phyloP scores from a whole-genome alignment of 2,797 vertebrate genomes.

The Chelidonichthys spinosus region DNA sequence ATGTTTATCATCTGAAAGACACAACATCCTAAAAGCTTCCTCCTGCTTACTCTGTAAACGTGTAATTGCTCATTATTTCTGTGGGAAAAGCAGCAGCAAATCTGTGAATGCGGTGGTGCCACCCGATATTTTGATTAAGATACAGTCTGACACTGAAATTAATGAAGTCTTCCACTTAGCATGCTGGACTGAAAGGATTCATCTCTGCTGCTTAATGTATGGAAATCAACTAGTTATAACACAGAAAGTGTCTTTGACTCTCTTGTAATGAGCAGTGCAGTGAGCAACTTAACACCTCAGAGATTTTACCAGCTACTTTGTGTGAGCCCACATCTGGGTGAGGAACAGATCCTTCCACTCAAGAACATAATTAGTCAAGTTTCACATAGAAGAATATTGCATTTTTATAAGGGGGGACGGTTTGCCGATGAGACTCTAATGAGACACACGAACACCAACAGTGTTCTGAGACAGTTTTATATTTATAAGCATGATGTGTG shows the following conservation, averaged over 20 bases:
- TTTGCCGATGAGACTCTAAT: slow-evolving; percentile 44
- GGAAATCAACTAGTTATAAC: slow-evolving; percentile 46
- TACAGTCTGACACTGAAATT: slow-evolving; percentile 24
- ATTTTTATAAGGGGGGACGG: slow-evolving; percentile 41
- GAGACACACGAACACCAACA: neutral
- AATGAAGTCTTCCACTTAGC: slow-evolving; percentile 31
- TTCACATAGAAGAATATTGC: slow-evolving; percentile 36
- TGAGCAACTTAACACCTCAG: slow-evolving; percentile 29
- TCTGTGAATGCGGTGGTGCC: neutral
- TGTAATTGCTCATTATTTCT: slow-evolving; percentile 49
- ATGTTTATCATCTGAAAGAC: slow-evolving; percentile 20
- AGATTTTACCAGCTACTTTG: slow-evolving; percentile 18
- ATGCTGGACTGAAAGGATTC: neutral
- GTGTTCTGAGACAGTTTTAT: slow-evolving; percentile 16
- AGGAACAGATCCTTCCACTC: slow-evolving; percentile 19
- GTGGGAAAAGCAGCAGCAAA: slow-evolving; percentile 16
- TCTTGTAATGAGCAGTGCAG: slow-evolving; percentile 38
- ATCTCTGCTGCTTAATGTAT: slow-evolving; percentile 34
- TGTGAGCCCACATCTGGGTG: slow-evolving; percentile 8
- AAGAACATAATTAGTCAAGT: slow-evolving; percentile 56
- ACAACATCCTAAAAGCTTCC: slow-evolving; percentile 4
- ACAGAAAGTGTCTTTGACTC: slow-evolving; percentile 7
- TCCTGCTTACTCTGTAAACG: slow-evolving; percentile 11
- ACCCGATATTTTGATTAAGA: slow-evolving; percentile 28
- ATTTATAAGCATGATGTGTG: neutral